A percentile compares a stretch with the other conserved stretches of the same genome.
These are phyloP conservation scores for Agrypnia vestita DNA, from an alignment of 1,140 invertebrate species.

Conservation along the genomic window DNA sequence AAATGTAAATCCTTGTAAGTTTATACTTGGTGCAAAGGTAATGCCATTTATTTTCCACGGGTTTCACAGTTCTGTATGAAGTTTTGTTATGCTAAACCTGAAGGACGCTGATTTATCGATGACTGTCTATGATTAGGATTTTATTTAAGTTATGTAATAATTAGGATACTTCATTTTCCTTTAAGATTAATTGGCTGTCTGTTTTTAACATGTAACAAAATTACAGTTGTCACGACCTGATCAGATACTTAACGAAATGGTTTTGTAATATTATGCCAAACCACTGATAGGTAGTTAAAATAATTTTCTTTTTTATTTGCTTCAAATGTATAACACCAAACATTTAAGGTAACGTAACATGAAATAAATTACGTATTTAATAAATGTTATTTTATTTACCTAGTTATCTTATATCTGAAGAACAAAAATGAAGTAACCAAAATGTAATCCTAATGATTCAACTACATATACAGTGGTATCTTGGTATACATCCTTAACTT, in stretches of 20 bases:
- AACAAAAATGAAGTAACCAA: too few species aligned
- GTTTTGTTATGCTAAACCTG: conserved; percentile 26
- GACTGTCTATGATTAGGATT: conserved; percentile 56
- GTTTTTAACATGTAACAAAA: conserved; percentile 53
- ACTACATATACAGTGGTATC: too few species aligned
- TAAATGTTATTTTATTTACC: conserved; percentile 43
- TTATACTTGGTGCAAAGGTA: too few species aligned
- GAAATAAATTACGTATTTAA: conserved; percentile 61
- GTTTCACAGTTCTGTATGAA: not conserved
- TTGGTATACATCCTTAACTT: too few species aligned
- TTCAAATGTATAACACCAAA: conserved; percentile 59
- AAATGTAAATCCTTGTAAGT: too few species aligned
- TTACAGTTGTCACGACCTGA: conserved; percentile 33
- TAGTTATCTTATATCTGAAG: not conserved
- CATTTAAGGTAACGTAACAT: conserved; percentile 51
- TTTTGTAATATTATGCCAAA: conserved; percentile 30
- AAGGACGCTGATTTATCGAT: conserved; percentile 52
- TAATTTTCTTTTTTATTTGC: conserved; percentile 54
- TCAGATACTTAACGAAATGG: conserved; percentile 26
- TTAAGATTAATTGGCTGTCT: conserved; percentile 49
- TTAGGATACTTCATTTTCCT: conserved; percentile 52
- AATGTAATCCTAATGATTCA: too few species aligned
- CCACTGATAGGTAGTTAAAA: conserved; percentile 37
- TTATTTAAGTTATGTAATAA: conserved; percentile 55
- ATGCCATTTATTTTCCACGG: not conserved